These are phyloP conservation scores for Pteria penguin DNA, from an alignment of 2,888 invertebrate species.

Conservation along the genomic window DNA sequence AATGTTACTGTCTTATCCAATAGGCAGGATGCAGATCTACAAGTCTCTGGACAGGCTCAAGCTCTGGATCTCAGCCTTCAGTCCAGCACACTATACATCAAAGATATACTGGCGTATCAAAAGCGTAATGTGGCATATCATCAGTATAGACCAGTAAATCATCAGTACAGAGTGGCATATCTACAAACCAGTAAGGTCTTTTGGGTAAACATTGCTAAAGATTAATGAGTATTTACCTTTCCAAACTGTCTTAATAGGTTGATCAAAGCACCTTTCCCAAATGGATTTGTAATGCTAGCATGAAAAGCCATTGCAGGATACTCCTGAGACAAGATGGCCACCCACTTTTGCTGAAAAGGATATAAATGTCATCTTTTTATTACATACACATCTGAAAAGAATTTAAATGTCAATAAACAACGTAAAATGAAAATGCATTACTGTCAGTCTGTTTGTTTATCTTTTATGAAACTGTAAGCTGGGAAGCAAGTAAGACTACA, in stretches of 20 bases:
- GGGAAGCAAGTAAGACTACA: no score
- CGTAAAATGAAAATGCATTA: no score
- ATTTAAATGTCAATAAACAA: no score
- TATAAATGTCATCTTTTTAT: no score
- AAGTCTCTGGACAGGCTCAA: background rate
- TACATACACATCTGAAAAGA: no score
- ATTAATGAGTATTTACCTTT: slow-evolving; percentile 82
- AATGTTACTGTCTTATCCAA: no score
- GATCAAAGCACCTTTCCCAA: slow-evolving; percentile 98
- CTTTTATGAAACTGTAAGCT: no score
- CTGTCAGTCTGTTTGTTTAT: no score
- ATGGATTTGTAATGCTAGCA: slow-evolving; percentile 98
- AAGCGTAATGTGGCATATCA: background rate
- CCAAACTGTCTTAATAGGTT: slow-evolving; percentile 96
- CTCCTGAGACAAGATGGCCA: slow-evolving; percentile 94
- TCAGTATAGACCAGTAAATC: background rate
- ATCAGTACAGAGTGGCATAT: background rate
- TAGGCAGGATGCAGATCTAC: no score
- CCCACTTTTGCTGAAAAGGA: slow-evolving; percentile 90
- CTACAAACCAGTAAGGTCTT: no score
- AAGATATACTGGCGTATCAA: background rate
- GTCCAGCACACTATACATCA: background rate
- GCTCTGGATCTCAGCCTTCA: background rate
- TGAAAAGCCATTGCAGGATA: slow-evolving; percentile 99
- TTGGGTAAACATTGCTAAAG: background rate